Conservation (phyloP, 2,888 invertebrate species). For the Corbicula japonica region DNA sequence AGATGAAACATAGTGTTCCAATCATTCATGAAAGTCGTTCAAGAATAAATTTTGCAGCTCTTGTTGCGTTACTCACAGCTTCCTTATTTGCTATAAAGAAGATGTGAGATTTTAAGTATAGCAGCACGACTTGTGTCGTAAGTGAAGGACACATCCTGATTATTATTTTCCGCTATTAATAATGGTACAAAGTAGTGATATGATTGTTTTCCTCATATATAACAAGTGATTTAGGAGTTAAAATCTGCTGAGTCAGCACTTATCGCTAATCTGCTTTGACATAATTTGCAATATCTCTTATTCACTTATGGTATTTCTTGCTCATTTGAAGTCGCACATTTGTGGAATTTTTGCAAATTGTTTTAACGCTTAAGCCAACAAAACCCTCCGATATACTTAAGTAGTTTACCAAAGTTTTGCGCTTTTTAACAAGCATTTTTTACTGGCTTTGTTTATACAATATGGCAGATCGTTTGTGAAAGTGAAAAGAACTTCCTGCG, state of each 20-base stretch:
- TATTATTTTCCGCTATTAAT: slow-evolving; percentile 16
- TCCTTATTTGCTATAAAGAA: too few species aligned
- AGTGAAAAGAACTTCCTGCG: slow-evolving; percentile 49
- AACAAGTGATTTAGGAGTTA: too few species aligned
- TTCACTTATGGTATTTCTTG: slow-evolving; percentile 21
- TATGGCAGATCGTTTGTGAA: slow-evolving; percentile 52
- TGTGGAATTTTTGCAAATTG: slow-evolving; percentile 38
- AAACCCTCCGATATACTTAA: slow-evolving; percentile 24
- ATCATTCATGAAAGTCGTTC: too few species aligned
- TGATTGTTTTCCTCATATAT: too few species aligned
- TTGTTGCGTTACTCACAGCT: too few species aligned
- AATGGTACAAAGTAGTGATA: neutral
- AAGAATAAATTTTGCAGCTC: too few species aligned
- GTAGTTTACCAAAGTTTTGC: slow-evolving; percentile 7
- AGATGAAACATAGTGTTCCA: too few species aligned
- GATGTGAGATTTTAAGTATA: too few species aligned
- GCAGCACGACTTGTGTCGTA: too few species aligned
- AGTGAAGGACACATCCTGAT: slow-evolving; percentile 26
- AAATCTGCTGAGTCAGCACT: neutral
- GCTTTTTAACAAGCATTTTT: slow-evolving; percentile 25
- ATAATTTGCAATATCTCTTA: neutral
- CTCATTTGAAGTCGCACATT: slow-evolving; percentile 41
- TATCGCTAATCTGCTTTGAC: too few species aligned
- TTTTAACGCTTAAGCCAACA: slow-evolving; percentile 24
- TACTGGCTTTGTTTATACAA: slow-evolving; percentile 39